Conservation (phyloP, 2,113 vertebrate species). For the Cettia cetti region DNA sequence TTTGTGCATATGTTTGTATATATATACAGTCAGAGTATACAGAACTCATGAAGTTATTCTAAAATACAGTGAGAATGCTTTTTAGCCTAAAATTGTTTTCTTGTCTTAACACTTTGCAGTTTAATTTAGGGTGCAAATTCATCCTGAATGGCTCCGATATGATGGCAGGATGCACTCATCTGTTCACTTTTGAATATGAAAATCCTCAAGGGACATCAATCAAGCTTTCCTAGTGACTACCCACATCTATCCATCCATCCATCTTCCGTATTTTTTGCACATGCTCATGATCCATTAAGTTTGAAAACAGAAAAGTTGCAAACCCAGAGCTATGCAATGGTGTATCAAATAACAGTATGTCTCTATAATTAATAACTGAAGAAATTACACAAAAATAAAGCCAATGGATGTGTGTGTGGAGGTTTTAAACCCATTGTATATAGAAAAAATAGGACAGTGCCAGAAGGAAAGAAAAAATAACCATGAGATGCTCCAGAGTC, state of each 20-base stretch:
- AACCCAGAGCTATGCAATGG: not conserved
- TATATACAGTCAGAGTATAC: not conserved
- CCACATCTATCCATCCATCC: not conserved
- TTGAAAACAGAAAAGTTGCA: not conserved
- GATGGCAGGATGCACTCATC: not conserved
- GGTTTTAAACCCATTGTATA: not conserved
- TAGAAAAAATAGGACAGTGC: not conserved
- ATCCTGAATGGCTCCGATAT: not conserved
- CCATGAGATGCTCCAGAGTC: not conserved
- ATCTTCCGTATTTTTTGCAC: not conserved
- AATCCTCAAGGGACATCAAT: not conserved
- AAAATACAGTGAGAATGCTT: not conserved
- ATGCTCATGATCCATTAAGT: not conserved
- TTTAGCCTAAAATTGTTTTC: not conserved
- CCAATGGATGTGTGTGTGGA: too few species aligned
- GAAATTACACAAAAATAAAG: not conserved
- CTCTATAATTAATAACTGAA: not conserved
- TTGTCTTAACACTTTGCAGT: not conserved
- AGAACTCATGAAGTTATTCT: not conserved
- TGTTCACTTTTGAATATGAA: not conserved
- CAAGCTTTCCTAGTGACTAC: constrained; percentile 20
- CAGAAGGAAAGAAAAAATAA: not conserved
- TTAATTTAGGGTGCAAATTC: not conserved
- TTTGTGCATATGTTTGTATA: not conserved
- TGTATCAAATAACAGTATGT: not conserved